Evolutionary conservation across 2,797 vertebrate genomes (phyloP).

Genomic region (Vultur gryphus): DNA sequence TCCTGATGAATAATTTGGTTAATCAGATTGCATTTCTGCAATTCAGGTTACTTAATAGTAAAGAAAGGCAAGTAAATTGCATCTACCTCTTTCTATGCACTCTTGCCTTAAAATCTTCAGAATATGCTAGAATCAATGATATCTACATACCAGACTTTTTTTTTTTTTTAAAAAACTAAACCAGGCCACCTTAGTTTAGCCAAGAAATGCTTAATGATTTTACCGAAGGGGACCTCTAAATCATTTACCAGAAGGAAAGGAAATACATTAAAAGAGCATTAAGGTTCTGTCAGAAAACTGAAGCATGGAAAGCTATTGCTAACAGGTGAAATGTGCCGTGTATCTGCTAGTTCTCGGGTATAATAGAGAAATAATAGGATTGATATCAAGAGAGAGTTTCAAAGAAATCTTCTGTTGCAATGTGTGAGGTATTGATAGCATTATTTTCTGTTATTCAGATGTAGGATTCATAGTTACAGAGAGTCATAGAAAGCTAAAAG

Average conservation of each 20-base stretch:
- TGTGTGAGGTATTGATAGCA: neutral
- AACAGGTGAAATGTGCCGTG: neutral
- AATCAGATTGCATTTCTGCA: neutral
- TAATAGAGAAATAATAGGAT: neutral
- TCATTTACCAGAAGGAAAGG: neutral
- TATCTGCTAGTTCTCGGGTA: neutral
- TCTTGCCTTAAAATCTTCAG: neutral
- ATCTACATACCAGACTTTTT: neutral
- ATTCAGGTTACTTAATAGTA: neutral
- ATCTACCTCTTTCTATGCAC: neutral
- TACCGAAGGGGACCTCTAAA: neutral
- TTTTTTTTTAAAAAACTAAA: neutral
- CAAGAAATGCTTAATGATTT: neutral
- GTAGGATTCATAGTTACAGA: neutral
- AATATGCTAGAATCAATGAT: neutral
- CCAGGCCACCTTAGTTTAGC: neutral
- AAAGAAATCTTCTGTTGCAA: neutral
- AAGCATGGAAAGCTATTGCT: neutral
- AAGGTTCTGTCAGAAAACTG: neutral
- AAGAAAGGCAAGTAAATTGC: neutral
- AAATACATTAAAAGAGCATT: neutral
- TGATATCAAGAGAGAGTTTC: neutral
- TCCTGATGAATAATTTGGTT: neutral
- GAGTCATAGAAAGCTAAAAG: neutral
- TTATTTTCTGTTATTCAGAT: neutral